phyloP scores from a whole-genome alignment of 2,797 vertebrate species.

The Micromesistius poutassou region DNA sequence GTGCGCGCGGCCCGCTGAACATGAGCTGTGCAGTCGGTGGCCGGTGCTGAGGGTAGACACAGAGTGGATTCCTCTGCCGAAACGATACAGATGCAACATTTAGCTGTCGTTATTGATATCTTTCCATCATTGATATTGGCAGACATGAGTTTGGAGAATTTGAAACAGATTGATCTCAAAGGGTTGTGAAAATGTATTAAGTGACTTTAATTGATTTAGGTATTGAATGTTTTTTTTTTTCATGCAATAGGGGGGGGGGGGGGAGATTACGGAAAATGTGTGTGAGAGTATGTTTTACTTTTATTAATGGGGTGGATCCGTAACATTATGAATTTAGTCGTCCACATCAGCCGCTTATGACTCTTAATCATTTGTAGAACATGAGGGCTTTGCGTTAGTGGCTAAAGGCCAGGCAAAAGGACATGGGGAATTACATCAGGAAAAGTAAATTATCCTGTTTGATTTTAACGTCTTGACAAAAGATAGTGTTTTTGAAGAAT shows the following conservation, averaged over 20 bases:
- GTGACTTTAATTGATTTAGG: slow-evolving; percentile 65
- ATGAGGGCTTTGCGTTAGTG: background rate
- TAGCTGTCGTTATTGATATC: slow-evolving; percentile 74
- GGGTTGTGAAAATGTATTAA: slow-evolving; percentile 56
- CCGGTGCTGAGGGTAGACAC: slow-evolving; percentile 57
- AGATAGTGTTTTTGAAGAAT: slow-evolving; percentile 60
- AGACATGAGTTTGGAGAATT: slow-evolving; percentile 64
- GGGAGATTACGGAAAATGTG: slow-evolving; percentile 44
- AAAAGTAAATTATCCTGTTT: slow-evolving; percentile 70
- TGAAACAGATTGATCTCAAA: slow-evolving; percentile 70
- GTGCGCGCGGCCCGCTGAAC: slow-evolving; percentile 70
- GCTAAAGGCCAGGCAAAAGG: slow-evolving; percentile 44
- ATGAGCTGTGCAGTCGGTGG: slow-evolving; percentile 69
- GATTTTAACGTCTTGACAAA: slow-evolving; percentile 54
- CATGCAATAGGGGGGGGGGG: slow-evolving; percentile 47
- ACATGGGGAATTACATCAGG: slow-evolving; percentile 59
- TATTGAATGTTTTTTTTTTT: slow-evolving; percentile 49
- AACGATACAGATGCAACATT: slow-evolving; percentile 72
- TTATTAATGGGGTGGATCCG: slow-evolving; percentile 25
- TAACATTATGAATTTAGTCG: background rate
- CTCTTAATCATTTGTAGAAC: background rate
- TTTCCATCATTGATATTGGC: slow-evolving; percentile 74
- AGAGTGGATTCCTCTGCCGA: slow-evolving; percentile 70
- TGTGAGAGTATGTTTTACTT: slow-evolving; percentile 32
- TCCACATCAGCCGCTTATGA: background rate